phyloP scores from a whole-genome alignment of 2,113 vertebrate species.

The Gnathonemus longibarbis region DNA sequence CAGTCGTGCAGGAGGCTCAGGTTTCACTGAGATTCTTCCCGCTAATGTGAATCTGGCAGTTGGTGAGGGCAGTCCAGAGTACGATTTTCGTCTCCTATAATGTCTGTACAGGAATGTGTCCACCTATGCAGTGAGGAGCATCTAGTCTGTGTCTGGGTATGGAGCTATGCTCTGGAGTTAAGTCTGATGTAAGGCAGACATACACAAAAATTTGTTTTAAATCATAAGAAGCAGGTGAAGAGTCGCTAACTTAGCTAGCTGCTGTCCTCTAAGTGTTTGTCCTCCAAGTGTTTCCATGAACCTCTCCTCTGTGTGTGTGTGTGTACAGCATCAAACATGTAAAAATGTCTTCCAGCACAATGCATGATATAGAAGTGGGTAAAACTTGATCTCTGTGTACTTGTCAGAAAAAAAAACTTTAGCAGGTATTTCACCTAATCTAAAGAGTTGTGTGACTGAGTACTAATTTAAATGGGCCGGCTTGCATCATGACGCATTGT shows the following conservation, averaged over 20 bases:
- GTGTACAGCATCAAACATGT: not conserved
- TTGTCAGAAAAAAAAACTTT: not conserved
- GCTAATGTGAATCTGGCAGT: not conserved
- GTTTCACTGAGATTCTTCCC: not conserved
- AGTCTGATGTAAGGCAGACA: not conserved
- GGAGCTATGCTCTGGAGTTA: not conserved
- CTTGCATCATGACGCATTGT: not conserved
- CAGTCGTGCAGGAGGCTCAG: not conserved
- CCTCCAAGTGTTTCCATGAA: not conserved
- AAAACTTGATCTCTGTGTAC: not conserved
- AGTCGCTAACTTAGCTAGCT: not conserved
- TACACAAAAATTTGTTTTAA: not conserved
- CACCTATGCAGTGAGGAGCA: not conserved
- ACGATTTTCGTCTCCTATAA: not conserved
- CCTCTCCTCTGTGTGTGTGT: not conserved
- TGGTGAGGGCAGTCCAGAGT: not conserved
- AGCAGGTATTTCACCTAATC: not conserved
- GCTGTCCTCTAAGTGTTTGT: not conserved
- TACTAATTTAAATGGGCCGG: not conserved
- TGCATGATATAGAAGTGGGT: not conserved
- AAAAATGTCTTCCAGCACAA: not conserved
- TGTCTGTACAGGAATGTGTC: not conserved
- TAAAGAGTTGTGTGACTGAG: not conserved
- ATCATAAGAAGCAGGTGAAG: not conserved
- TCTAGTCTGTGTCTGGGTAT: not conserved